Evolutionary conservation across 2,113 vertebrate genomes (phyloP), one percentile per base, ranked within the genome.

Genomic region (Suricata suricatta): DNA sequence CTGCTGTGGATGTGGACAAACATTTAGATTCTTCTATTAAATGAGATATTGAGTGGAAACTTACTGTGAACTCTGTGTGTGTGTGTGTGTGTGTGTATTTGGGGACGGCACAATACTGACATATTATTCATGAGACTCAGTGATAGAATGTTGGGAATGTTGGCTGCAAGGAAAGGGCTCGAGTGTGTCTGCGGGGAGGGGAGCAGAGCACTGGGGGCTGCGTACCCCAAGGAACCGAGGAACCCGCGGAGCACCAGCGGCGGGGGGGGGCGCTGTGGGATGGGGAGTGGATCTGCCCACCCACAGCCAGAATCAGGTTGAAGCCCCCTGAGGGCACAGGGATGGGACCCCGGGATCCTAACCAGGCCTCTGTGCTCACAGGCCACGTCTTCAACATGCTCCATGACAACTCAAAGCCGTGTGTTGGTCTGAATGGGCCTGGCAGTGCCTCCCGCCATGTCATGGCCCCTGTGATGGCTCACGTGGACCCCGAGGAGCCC

Each of bases 361-460:
- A 54, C 82, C 23, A 50, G 41, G 12, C 50, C 29, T 96, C 35
- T 81, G 16, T 17, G 57, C 33, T 76, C 57, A 31, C 83, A 99
- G 99, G 99, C 4, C 99, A 99, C 0, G 97, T 99, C 44, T 99
- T 99, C 98, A 99, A 96, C 94, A 99, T 99, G 98, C 98, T 99
- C 1, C 99, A 99, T 4, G 99, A 99, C 52, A 98, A 98, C 52
- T 98, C 98, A 29, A 98, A 98, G 96, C 94, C 90, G 0, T 99
- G 99, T 9, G 33, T 5, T 1, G 94, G 95, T 57, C 85, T 98
- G 69, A 99, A 99, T 13, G 19, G 95, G 5, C 97, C 1, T 0
- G 38, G 83, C 2, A 96, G 98, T 13, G 82, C 88, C 41, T 38
- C 97, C 10, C 98, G 97, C 38, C 97, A 97, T 0, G 92, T 99